Conservation (phyloP, 2,797 vertebrate genomes). For the Heteromormyrus szaboi region DNA sequence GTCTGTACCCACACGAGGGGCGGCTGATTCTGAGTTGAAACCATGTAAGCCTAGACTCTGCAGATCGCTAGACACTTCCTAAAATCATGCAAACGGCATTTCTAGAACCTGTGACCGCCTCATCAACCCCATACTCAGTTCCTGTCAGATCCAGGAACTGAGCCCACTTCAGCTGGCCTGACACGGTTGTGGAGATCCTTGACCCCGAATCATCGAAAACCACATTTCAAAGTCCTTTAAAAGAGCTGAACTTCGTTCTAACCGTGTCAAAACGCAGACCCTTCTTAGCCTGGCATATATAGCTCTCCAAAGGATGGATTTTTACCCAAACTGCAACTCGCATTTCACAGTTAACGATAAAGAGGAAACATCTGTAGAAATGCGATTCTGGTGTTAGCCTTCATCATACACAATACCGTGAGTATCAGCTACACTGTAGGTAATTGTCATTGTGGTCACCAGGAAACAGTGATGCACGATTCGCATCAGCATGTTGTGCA, state of each 20-base stretch:
- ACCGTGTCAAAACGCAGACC: neutral
- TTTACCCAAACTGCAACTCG: neutral
- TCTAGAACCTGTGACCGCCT: neutral
- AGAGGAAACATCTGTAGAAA: slow-evolving; percentile 15
- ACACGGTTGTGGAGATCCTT: neutral
- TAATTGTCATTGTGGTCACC: neutral
- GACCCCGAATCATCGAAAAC: neutral
- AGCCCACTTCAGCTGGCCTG: neutral
- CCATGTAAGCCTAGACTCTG: neutral
- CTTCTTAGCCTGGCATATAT: neutral
- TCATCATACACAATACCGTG: neutral
- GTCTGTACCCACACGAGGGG: neutral
- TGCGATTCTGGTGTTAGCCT: neutral
- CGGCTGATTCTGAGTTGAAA: neutral
- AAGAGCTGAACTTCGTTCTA: neutral
- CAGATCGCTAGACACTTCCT: neutral
- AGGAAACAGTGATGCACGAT: neutral
- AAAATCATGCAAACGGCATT: neutral
- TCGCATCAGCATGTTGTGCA: neutral
- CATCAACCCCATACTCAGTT: neutral
- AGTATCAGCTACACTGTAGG: neutral
- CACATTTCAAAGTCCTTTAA: neutral
- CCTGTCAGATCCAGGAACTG: neutral
- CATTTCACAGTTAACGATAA: slow-evolving; percentile 8
- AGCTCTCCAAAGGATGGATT: neutral